Base-by-base conservation (phyloP, 2,888 invertebrate genomes). In the Augiades crinisus region DNA sequence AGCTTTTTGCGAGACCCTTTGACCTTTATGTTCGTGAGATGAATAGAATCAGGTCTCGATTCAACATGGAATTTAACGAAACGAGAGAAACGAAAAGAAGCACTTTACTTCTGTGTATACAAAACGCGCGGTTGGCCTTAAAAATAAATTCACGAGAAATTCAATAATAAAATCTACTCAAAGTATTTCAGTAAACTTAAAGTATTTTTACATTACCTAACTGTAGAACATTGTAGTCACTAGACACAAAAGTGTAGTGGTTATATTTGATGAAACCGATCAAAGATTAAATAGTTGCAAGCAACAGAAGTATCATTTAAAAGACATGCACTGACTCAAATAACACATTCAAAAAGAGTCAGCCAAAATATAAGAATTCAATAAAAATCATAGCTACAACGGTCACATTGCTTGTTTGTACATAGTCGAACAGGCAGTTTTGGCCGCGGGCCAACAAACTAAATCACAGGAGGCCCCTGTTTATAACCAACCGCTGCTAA, bases 381-480 rank as follows among this genome's bases (percentile, higher is more conserved):
- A 10, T 19, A 19, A 2, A 19, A 36, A 17, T 12, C 16, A 7
- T 46, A 17, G 16, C 13, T 19, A 40, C 31, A 33, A 31, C 38
- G 38, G 22, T 40, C 47, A 47, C 31, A 40, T 40, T 21, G 17
- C 31, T 40, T 40, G 38, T 47, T 40, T 21, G 47, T 38, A 31
- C 30, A 38, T 14, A 40, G 31, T 16, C 13, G 17, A 53, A 51
- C 31, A 37, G 64, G 57, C 58, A 59, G 56, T 59, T 68, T 75
- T 86, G 85, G 86, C 83, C 62, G 49, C 33, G 55, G 62, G 85
- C 85, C 86, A 86, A 76, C 63, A 38, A 72, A 71, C 72, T 76
- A 72, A 79, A 76, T 75, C 73, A 62, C 34, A 36, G 34, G 55
- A 53, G 59, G 61, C 59, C 58, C 55, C 41, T 37, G 54, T 58